Base-by-base conservation (phyloP, 2,797 vertebrate species). In the Triplophysa yarkandensis region DNA sequence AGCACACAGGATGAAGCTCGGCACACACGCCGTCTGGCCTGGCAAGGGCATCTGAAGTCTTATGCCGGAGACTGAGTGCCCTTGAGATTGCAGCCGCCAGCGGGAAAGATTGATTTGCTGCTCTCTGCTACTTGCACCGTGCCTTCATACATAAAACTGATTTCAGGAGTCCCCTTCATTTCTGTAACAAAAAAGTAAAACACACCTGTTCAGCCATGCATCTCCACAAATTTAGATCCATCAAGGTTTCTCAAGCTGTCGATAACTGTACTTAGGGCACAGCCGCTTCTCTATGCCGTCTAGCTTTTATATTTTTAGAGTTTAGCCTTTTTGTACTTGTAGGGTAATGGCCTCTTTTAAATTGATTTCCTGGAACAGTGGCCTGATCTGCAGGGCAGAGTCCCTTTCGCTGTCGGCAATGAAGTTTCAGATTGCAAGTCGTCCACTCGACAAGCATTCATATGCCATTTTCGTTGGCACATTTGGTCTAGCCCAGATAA, bases 401-500 rank as follows among this genome's bases (percentile, higher is more conserved):
- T 27, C 32, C 34, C 57, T 77, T 62, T 62, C 21, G 68, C 43
- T 62, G 28, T 68, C 48, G 17, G 23, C 30, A 36, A 2, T 30
- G n/a, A 71, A 71, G 27, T 60, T 46, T 68, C 21, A 55, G 30
- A 7, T 67, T 62, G 21, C 44, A 63, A 17, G 13, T 21, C 2
- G 23, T 52, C 25, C 19, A 43, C 41, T 67, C 16, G 0, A 34
- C 63, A 48, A 23, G n/a, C 55, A 43, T 73, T 64, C 25, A 54
- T 69, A 60, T 23, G 43, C 64, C 73, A 16, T 74, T 72, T 67
- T 66, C 84, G 86, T 89, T 85, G 86, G 83, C 80, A 80, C 85
- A 86, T 89, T 89, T 86, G 83, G 81, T 87, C 78, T 81, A 83
- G 85, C 85, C 34, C 67, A 87, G 88, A 92, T 91, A 90, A 92